These are phyloP conservation scores for Hirtodrosophila trivittata DNA, from an alignment of 2,888 invertebrate species.

Conservation along the genomic window DNA sequence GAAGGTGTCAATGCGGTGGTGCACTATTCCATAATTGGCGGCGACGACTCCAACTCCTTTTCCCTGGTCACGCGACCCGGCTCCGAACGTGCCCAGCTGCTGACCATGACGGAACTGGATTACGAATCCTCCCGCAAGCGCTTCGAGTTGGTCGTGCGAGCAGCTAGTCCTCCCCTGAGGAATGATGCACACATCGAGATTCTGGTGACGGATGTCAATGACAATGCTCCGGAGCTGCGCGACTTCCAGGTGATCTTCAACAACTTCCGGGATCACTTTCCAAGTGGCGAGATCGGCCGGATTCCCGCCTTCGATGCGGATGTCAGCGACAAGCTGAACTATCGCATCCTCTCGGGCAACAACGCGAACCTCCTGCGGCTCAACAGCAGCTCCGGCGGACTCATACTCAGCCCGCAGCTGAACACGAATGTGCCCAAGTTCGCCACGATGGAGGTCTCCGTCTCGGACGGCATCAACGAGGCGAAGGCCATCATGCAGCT, in stretches of 20 bases:
- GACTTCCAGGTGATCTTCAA: constrained; percentile 98
- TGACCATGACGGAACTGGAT: constrained; percentile 95
- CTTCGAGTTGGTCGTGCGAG: constrained; percentile 94
- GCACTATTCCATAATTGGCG: constrained; percentile 97
- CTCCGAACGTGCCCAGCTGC: constrained; percentile 92
- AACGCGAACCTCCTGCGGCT: constrained; percentile 94
- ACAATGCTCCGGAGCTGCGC: constrained; percentile 95
- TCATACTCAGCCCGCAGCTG: constrained; percentile 94
- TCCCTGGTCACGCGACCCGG: constrained; percentile 92
- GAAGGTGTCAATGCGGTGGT: constrained; percentile 96
- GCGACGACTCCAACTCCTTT: constrained; percentile 95
- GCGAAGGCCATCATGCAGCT: constrained; percentile 96
- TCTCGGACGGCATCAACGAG: constrained; percentile 96
- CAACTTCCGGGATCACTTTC: constrained; percentile 96
- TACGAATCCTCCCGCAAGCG: constrained; percentile 97
- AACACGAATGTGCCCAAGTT: constrained; percentile 97
- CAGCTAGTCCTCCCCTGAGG: constrained; percentile 94
- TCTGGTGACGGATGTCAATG: constrained; percentile 96
- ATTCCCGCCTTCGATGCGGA: constrained; percentile 98
- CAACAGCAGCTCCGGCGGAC: constrained; percentile 92
- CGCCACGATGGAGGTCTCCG: constrained; percentile 96
- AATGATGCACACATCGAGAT: constrained; percentile 95
- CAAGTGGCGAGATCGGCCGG: constrained; percentile 94
- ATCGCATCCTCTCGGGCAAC: constrained; percentile 94
- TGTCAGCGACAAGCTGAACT: constrained; percentile 92